These are phyloP conservation scores for Theristicus caerulescens DNA, from an alignment of 2,113 vertebrate genomes.

Conservation along the genomic window DNA sequence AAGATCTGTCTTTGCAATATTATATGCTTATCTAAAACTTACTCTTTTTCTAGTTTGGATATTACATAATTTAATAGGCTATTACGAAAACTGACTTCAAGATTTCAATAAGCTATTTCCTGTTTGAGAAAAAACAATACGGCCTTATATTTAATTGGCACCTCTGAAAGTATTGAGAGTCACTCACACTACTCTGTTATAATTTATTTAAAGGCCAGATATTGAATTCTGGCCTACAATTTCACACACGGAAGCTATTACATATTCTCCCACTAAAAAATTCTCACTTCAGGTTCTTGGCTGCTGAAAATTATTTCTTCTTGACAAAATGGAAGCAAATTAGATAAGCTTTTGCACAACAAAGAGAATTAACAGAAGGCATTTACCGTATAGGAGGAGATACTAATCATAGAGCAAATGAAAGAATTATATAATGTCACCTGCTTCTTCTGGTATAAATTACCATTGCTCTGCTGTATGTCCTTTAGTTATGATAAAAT, in stretches of 20 bases:
- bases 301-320: neutral
- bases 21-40: neutral
- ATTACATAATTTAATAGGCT: constrained; percentile 16
- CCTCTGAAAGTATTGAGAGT: neutral
- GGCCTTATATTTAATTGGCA: constrained; percentile 14
- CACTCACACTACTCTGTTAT: neutral
- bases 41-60: neutral
- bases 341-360: neutral
- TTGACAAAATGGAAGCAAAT: neutral
- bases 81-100: neutral
- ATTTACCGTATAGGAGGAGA: neutral
- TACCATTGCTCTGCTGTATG: neutral
- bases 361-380: neutral
- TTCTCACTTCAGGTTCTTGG: neutral
- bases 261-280: neutral
- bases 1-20: neutral
- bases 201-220: neutral
- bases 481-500: neutral
- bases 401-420: neutral
- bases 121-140: neutral
- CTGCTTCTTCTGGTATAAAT: neutral
- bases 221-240: neutral
- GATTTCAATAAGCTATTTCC: neutral
- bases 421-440: neutral
- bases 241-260: neutral